phyloP scores from a whole-genome alignment of 1,140 invertebrate genomes.

The Halyomorpha halys region DNA sequence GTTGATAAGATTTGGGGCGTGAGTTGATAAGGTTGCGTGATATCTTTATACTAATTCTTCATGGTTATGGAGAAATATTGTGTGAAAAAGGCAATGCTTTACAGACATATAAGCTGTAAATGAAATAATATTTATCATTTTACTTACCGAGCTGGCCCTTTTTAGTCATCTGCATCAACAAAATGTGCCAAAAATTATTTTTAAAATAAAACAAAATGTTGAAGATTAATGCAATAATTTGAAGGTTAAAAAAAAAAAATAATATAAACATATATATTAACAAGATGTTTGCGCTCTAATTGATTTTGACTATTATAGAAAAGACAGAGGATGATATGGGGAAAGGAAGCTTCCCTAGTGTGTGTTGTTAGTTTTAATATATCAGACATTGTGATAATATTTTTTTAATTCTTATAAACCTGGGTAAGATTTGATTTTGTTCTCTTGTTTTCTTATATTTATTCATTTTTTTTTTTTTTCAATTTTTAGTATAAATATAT shows the following conservation, averaged over 20 bases:
- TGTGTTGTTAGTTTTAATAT: constrained; percentile 10
- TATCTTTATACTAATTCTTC: too few species aligned
- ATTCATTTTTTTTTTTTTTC: not conserved
- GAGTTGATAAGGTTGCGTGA: not conserved
- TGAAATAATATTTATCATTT: not conserved
- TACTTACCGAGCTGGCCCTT: not conserved
- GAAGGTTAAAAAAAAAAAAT: not conserved
- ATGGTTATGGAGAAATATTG: too few species aligned
- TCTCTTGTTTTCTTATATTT: not conserved
- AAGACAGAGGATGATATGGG: not conserved
- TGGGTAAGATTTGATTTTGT: not conserved
- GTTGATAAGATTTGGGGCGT: not conserved
- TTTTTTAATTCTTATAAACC: not conserved
- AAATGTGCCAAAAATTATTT: constrained; percentile 2
- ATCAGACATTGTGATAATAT: constrained; percentile 8
- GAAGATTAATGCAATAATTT: not conserved
- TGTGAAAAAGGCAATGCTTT: too few species aligned
- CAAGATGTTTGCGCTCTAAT: not conserved
- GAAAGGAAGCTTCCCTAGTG: not conserved
- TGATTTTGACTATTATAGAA: not conserved
- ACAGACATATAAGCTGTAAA: too few species aligned
- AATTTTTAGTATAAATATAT: not conserved
- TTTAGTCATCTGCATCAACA: not conserved
- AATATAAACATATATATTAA: not conserved
- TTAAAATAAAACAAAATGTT: not conserved